Evolutionary conservation across 1,140 invertebrate genomes (phyloP).

Genomic region (Drosophila bipectinata): DNA sequence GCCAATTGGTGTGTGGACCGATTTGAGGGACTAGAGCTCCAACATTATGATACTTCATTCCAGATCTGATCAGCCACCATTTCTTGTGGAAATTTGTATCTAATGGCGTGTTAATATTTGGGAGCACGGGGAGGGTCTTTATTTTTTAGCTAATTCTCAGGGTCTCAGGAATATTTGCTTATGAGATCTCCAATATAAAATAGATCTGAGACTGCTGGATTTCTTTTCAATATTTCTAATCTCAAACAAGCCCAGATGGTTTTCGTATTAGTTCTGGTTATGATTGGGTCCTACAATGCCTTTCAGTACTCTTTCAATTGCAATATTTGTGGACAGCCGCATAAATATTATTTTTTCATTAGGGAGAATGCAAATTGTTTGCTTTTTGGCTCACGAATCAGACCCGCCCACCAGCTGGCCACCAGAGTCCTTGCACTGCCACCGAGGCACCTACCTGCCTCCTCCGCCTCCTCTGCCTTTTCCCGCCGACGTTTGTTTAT

Average conservation of each 20-base stretch:
- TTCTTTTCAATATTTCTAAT: background rate
- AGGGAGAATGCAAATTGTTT: conserved; percentile 66
- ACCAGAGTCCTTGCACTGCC: conserved; percentile 11
- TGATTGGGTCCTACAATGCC: conserved; percentile 7
- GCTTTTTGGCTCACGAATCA: conserved; percentile 43
- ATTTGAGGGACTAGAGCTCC: background rate
- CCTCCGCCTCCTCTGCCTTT: conserved; percentile 19
- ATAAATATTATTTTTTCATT: conserved; percentile 73
- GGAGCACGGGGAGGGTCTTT: too few species aligned
- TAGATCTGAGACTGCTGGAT: background rate
- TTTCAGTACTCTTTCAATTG: conserved; percentile 14
- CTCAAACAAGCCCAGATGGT: conserved; percentile 4
- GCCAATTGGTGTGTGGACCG: conserved; percentile 45
- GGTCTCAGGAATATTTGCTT: too few species aligned
- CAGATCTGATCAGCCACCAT: background rate
- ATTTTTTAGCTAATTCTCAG: too few species aligned
- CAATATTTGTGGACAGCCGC: conserved; percentile 22
- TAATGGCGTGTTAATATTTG: too few species aligned
- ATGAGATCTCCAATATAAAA: too few species aligned
- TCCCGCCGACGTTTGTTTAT: conserved; percentile 38
- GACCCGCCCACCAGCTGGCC: conserved; percentile 60
- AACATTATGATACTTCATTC: background rate
- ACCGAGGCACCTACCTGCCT: conserved; percentile 23
- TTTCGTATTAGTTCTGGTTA: conserved; percentile 1
- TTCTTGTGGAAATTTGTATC: background rate